These are phyloP conservation scores for Lerema accius DNA, from an alignment of 1,140 invertebrate species.

Conservation along the genomic window DNA sequence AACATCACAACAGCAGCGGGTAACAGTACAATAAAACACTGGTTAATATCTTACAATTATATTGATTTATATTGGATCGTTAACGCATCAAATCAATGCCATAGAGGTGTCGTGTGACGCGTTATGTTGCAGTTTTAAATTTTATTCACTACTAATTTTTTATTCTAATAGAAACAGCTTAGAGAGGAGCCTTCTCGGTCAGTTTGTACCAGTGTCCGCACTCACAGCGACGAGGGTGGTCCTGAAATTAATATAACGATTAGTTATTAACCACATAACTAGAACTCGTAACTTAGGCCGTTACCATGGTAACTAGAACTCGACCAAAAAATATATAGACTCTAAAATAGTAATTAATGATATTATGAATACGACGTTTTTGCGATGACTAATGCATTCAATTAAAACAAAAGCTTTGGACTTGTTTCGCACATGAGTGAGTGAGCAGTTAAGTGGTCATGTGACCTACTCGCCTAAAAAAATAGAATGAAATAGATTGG, in stretches of 20 bases:
- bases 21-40: slow-evolving; percentile 68
- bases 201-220: slow-evolving; percentile 99
- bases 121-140: slow-evolving; percentile 51
- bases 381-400: too few relatives aligned
- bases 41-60: slow-evolving; percentile 71
- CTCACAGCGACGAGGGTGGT: slow-evolving; percentile 94
- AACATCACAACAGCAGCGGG: slow-evolving; percentile 50
- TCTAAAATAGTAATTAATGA: too few relatives aligned
- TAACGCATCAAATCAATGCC: slow-evolving; percentile 42
- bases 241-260: slow-evolving; percentile 80
- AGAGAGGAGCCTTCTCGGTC: slow-evolving; percentile 87
- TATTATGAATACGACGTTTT: too few relatives aligned
- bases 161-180: slow-evolving; percentile 76
- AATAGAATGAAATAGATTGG: too few relatives aligned
- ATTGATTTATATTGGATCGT: slow-evolving; percentile 42
- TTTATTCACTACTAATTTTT: slow-evolving; percentile 63
- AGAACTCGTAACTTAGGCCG: too few relatives aligned
- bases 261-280: too few relatives aligned
- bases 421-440: too few relatives aligned
- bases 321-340: too few relatives aligned
- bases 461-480: too few relatives aligned
- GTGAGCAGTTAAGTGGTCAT: too few relatives aligned
- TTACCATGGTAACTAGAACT: too few relatives aligned
- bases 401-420: too few relatives aligned
- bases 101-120: slow-evolving; percentile 45